These are phyloP conservation scores for Drosophila tropicalis DNA, from an alignment of 1,140 invertebrate species.

Conservation along the genomic window DNA sequence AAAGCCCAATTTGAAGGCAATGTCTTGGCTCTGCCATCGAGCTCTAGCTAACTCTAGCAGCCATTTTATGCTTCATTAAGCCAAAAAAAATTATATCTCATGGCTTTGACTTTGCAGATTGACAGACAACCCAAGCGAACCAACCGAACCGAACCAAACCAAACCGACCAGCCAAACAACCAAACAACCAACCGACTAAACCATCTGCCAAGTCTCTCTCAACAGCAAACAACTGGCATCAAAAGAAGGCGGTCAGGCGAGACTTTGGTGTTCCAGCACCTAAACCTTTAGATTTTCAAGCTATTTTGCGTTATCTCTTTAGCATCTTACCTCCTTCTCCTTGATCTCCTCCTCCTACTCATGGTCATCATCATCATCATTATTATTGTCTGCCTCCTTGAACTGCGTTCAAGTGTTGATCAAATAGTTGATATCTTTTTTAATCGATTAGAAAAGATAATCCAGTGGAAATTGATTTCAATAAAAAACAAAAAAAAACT, in stretches of 20 bases:
- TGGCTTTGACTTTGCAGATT: conserved; percentile 49
- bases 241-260: conserved; percentile 18
- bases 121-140: conserved; percentile 37
- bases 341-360: neutral
- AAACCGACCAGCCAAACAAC: conserved; percentile 18
- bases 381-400: no score
- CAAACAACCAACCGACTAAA: conserved; percentile 30
- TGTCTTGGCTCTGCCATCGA: conserved; percentile 1
- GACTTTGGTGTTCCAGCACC: conserved; percentile 17
- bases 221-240: conserved; percentile 4
- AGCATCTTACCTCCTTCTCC: conserved; percentile 32
- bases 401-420: no score
- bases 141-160: conserved; percentile 30
- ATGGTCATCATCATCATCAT: conserved; percentile 20
- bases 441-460: no score
- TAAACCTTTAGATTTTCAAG: conserved; percentile 38
- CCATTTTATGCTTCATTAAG: conserved; percentile 79
- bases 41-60: conserved; percentile 30
- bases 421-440: no score
- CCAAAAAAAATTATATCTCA: conserved; percentile 70
- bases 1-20: conserved; percentile 2
- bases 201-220: conserved; percentile 1
- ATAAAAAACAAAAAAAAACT: no score
- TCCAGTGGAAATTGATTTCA: no score
- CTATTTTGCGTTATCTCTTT: conserved; percentile 43